Base-by-base conservation (phyloP, 30 jellyfish, hydroid and myxozoan species). In the Aurelia aurita region DNA sequence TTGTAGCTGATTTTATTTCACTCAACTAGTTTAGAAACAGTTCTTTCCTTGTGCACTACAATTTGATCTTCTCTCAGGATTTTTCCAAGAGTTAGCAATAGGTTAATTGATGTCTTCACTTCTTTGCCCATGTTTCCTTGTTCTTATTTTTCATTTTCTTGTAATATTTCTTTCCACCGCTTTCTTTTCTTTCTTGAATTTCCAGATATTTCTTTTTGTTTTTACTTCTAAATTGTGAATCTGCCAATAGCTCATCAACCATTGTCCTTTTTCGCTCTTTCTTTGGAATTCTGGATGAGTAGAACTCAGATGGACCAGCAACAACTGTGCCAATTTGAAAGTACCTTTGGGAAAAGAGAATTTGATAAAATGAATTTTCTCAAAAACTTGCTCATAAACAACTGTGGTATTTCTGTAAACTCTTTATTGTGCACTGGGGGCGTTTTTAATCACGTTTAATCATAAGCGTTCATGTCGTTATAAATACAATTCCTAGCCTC, bases 291-390 rank as follows among this genome's bases (percentile, higher is more conserved):
- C 97, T 82, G 11, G 97, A 71, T 25, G 97, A 87, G 72, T 88
- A 88, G 63, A 88, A 94, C 69, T 94, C 99, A 45, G 96, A 86
- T 2, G 97, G 81, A n/a, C 96, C 97, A 43, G 76, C 95, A 45
- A 88, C 90, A 46, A 94, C 90, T 14, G 97, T 88, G 15, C 99
- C 99, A 68, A 94, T 77, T 74, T 94, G 99, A 78, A 89, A 89
- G 61, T 89, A 90, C 80, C 94, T 92, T 19, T 84, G 92, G 18
- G 64, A 74, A 43, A 47, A 45, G 21, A n/a, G 43, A 31, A 31
- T 31, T 31, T 31, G 43, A 31, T 5, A 31, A 32, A 21, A 9
- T 7, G 14, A 66, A 4, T 66, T 18, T 66, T 26, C 20, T 20
- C 13, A 26, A 9, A 59, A 5, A 59, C 61, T 49, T 49, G 61